Conservation (phyloP, 30 jellyfish, hydroid and myxozoan genomes). For the Hydra vulgaris region DNA sequence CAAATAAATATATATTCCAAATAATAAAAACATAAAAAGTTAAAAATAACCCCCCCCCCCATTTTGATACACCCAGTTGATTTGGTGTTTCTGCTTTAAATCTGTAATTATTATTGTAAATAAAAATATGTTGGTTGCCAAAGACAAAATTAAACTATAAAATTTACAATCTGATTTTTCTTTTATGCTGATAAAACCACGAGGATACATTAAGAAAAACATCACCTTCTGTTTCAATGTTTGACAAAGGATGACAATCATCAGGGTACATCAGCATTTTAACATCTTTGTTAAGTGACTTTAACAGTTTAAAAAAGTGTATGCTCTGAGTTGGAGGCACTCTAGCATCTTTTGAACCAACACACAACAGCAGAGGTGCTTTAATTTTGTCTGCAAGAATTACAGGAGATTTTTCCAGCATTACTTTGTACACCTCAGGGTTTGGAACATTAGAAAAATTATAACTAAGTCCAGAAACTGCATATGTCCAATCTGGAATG, state of each 20-base stretch:
- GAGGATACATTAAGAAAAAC: constrained; percentile 34
- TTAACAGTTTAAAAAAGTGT: constrained; percentile 19
- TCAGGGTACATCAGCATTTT: constrained; percentile 63
- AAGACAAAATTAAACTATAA: no score
- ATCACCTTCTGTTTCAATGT: constrained; percentile 63
- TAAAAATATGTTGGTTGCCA: no score
- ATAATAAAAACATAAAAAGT: no score
- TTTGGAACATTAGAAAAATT: constrained; percentile 11
- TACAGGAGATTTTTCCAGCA: constrained; percentile 32
- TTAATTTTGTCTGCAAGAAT: constrained; percentile 8
- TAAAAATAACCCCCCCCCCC: no score
- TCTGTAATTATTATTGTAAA: no score
- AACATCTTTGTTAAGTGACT: constrained; percentile 7
- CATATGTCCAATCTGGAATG: constrained; percentile 38
- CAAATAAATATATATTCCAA: no score
- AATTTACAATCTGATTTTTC: neutral
- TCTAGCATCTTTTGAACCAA: constrained; percentile 34
- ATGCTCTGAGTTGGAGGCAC: constrained; percentile 41
- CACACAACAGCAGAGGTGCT: constrained; percentile 35
- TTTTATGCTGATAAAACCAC: constrained; percentile 40
- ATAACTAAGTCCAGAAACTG: constrained; percentile 19
- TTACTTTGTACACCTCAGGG: constrained; percentile 5
- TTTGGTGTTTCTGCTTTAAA: no score
- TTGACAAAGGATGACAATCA: constrained; percentile 60
- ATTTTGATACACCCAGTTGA: no score